Evolutionary conservation across 2,797 vertebrate genomes (phyloP), one percentile per base, ranked within the genome.

Genomic region (Sebastes minor): DNA sequence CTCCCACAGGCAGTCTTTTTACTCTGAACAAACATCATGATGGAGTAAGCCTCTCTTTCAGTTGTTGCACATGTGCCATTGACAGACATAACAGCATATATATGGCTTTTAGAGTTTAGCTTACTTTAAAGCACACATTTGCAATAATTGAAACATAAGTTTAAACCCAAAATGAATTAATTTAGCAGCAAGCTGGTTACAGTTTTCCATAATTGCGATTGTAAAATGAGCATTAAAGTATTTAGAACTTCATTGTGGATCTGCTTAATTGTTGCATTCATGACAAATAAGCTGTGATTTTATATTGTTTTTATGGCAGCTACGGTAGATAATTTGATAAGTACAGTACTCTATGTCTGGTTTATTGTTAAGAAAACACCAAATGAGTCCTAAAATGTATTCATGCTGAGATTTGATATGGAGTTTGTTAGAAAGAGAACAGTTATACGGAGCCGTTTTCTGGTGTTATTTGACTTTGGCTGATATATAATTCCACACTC

Each of bases 401-500:
- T 59, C 20, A 65, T 53, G 6, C 49, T 63, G 42, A 12, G 22
- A 46, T 76, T 62, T 81, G 4, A 65, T 70, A 20, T 23, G 32
- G 23, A 35, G 70, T 32, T 30, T 66, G 53, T 72, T 22, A 32
- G 16, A 55, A 71, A 72, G 70, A 46, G 3, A 78, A 30, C 9
- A 60, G 64, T 67, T 46, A 27, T 20, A 55, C 13, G 23, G 49
- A 77, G 22, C 20, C n/a, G 11, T 65, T 81, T 85, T 70, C 28
- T 25, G n/a, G 18, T 52, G 27, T 60, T 60, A 33, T 78, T 52
- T 84, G 65, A 71, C 28, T 85, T 72, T 75, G 27, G 77, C 65
- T 81, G 72, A 76, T 79, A 69, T 82, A 25, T 81, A 25, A 69
- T 83, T 71, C 66, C 22, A 74, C 23, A 59, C 57, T 80, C 71